These are phyloP conservation scores for Sipha maydis DNA, from an alignment of 2,888 invertebrate species.

Conservation along the genomic window DNA sequence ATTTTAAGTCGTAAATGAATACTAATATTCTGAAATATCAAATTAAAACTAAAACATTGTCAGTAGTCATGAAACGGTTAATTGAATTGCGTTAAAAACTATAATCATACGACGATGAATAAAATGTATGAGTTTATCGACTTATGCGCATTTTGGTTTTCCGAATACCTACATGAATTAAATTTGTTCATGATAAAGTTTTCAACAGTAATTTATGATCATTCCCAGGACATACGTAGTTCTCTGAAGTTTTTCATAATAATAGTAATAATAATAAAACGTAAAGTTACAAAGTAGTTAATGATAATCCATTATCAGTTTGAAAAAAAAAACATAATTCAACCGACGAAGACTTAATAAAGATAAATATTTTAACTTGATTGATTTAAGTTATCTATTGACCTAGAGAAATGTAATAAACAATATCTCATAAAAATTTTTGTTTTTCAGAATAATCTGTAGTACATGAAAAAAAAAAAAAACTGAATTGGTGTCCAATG, in stretches of 20 bases:
- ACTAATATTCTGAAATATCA: too few species aligned
- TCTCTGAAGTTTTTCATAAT: neutral
- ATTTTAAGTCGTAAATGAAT: too few species aligned
- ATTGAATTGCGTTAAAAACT: too few species aligned
- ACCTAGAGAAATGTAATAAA: neutral
- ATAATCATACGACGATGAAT: too few species aligned
- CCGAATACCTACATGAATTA: neutral
- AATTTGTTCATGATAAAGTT: constrained; percentile 25
- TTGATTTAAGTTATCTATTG: neutral
- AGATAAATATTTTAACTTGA: neutral
- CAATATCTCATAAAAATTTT: too few species aligned
- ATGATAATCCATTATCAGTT: neutral
- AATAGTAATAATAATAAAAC: neutral
- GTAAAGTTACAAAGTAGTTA: neutral
- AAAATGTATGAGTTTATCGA: too few species aligned
- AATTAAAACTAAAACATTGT: too few species aligned
- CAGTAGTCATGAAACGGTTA: too few species aligned
- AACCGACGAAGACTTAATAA: neutral
- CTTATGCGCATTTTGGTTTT: neutral
- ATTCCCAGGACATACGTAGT: neutral
- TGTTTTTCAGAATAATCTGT: too few species aligned
- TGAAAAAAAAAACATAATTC: neutral
- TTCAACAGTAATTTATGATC: constrained; percentile 37
- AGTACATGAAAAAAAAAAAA: too few species aligned
- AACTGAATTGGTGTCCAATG: too few species aligned